Conservation (phyloP, 1,140 invertebrate genomes). For the Apis mellifera region Amel_HAv3.1 CM009942.2:10797001-10797500, state of each 20-base stretch:
- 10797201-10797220: not conserved
- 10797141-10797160: too few relatives aligned
- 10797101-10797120: too few relatives aligned
- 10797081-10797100: not conserved
- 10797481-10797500: conserved; percentile 11
- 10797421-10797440: conserved; percentile 64
- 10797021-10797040: not conserved
- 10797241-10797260: not conserved
- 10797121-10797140: not conserved
- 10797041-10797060: not conserved
- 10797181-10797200: not conserved
- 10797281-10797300: not conserved
- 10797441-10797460: conserved; percentile 68
- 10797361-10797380: not conserved
- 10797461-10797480: conserved; percentile 72
- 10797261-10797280: not conserved
- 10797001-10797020: not conserved
- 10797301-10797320: not conserved
- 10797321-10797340: not conserved
- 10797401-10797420: conserved; percentile 58
- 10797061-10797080: not conserved
- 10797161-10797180: not conserved
- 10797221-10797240: not conserved
- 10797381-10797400: conserved; percentile 41
- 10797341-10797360: not conserved